phyloP scores from a whole-genome alignment of 1,140 invertebrate genomes.

The Drosophila biarmipes region DNA sequence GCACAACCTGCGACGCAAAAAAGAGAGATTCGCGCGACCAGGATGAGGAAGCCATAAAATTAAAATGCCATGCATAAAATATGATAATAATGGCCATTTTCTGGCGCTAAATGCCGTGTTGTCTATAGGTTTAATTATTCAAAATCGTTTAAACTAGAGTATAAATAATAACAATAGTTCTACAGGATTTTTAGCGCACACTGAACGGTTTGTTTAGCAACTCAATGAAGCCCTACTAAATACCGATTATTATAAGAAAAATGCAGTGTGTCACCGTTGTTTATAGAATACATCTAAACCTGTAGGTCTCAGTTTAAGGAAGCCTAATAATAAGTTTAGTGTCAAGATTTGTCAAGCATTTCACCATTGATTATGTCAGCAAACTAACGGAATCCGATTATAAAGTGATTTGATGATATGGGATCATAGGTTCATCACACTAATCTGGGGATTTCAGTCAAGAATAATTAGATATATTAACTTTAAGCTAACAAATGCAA shows the following conservation, averaged over 20 bases:
- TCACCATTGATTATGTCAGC: background rate
- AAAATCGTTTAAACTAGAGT: background rate
- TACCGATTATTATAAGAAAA: background rate
- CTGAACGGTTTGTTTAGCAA: no score
- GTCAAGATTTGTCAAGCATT: background rate
- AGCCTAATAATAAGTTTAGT: background rate
- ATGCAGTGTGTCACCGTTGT: background rate
- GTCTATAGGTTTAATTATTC: background rate
- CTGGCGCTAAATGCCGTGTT: background rate
- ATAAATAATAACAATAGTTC: no score
- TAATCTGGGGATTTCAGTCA: background rate
- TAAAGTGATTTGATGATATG: background rate
- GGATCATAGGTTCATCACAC: background rate
- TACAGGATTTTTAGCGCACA: no score
- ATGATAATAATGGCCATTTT: background rate
- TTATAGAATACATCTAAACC: background rate
- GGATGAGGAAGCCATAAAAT: constrained; percentile 4
- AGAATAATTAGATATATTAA: background rate
- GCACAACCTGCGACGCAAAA: constrained; percentile 52
- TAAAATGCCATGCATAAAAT: constrained; percentile 4
- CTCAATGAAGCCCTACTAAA: background rate
- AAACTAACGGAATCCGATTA: constrained; percentile 3
- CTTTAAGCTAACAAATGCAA: background rate
- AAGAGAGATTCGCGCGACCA: constrained; percentile 9
- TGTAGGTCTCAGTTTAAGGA: background rate